Conservation (phyloP, 2,888 invertebrate species). For the Andrena bucephala region DNA sequence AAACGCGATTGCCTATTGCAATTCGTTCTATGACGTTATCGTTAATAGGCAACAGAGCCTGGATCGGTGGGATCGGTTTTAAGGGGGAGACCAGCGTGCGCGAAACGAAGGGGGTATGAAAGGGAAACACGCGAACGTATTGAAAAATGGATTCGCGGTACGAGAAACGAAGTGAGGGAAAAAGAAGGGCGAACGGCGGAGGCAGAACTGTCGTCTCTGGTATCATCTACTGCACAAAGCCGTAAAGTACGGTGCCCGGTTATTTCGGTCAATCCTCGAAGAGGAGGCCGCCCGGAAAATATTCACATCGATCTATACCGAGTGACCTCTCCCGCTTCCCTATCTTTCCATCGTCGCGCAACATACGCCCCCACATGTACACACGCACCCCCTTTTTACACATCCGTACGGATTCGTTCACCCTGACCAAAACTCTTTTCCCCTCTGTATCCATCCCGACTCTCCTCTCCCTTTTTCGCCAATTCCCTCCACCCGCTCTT, state of each 20-base stretch:
- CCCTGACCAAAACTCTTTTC: constrained; percentile 36
- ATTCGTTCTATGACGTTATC: too few species aligned
- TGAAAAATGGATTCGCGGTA: constrained; percentile 6
- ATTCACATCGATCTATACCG: constrained; percentile 78
- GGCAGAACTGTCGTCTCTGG: constrained; percentile 53
- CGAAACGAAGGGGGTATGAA: not conserved
- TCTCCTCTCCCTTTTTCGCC: constrained; percentile 4
- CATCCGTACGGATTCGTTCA: constrained; percentile 37
- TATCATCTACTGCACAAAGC: constrained; percentile 71
- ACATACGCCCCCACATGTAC: constrained; percentile 29
- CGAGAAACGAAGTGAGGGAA: not conserved
- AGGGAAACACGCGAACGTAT: constrained; percentile 8
- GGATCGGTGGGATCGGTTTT: not conserved
- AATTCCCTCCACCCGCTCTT: constrained; percentile 37
- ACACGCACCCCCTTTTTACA: constrained; percentile 21
- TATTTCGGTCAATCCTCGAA: constrained; percentile 78
- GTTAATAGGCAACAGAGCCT: constrained; percentile 1
- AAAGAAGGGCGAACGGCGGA: constrained; percentile 20
- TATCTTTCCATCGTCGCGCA: constrained; percentile 16
- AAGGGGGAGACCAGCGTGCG: not conserved
- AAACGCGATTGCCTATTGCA: too few species aligned
- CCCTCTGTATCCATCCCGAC: not conserved
- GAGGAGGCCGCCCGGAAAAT: constrained; percentile 77
- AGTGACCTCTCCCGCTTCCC: constrained; percentile 68
- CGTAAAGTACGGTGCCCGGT: constrained; percentile 70